A percentile compares a stretch with the other conserved stretches of the same genome.
Conservation (phyloP, 1,140 invertebrate genomes). For the Chrysomallon squamiferum region DNA sequence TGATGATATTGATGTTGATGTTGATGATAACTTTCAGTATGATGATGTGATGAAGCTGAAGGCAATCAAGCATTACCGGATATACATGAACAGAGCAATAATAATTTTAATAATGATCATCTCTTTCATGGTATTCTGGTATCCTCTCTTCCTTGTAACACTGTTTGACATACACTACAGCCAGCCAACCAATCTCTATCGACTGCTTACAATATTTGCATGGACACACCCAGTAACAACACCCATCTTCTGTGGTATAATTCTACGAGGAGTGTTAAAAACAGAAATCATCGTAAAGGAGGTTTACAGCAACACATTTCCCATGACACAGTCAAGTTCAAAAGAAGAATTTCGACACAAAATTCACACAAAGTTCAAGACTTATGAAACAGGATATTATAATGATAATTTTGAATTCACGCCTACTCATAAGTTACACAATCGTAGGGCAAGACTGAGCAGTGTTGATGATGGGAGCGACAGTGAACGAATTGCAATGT, state of each 20-base stretch:
- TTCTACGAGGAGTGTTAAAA: slow-evolving; percentile 50
- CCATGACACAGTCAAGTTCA: slow-evolving; percentile 22
- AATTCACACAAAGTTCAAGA: background rate
- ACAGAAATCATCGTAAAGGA: slow-evolving; percentile 28
- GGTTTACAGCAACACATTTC: slow-evolving; percentile 27
- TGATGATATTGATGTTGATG: too few relatives aligned
- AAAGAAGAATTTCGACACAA: slow-evolving; percentile 7
- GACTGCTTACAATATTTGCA: slow-evolving; percentile 51
- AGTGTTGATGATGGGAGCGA: background rate
- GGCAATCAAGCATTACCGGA: slow-evolving; percentile 21
- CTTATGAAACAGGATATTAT: slow-evolving; percentile 6
- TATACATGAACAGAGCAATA: slow-evolving; percentile 36
- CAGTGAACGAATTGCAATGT: background rate
- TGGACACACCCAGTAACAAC: slow-evolving; percentile 63
- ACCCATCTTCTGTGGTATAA: slow-evolving; percentile 44
- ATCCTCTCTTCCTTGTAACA: slow-evolving; percentile 85
- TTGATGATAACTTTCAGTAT: slow-evolving; percentile 72
- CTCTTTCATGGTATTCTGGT: slow-evolving; percentile 87
- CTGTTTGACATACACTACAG: slow-evolving; percentile 64
- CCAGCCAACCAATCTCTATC: slow-evolving; percentile 34
- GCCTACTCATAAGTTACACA: background rate
- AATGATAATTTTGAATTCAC: slow-evolving; percentile 1
- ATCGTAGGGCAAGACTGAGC: background rate
- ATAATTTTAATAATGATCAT: slow-evolving; percentile 73
- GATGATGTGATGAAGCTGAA: slow-evolving; percentile 16